Evolutionary conservation across 1,140 invertebrate species (phyloP).

Genomic region (Grapholita molesta): DNA sequence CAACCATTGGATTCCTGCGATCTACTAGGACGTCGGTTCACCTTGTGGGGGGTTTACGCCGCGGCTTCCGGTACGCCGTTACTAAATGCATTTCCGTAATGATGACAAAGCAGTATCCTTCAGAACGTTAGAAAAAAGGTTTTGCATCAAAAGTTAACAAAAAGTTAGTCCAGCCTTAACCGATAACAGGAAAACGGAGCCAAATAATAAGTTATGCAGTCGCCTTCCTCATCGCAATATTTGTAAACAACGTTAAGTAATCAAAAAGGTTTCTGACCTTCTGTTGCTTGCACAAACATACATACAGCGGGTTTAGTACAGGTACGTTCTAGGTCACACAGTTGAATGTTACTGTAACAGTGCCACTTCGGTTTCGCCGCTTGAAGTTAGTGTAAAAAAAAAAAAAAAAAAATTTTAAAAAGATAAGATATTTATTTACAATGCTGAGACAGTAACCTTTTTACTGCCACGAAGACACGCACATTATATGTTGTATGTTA

Average conservation of each 20-base stretch:
- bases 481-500: too few species aligned
- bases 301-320: background rate
- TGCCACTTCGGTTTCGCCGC: background rate
- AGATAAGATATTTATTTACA: too few species aligned
- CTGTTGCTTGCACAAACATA: background rate
- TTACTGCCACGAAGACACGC: too few species aligned
- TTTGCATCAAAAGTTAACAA: background rate
- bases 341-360: background rate
- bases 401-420: too few species aligned
- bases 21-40: too few species aligned
- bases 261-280: slow-evolving; percentile 6
- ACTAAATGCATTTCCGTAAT: too few species aligned
- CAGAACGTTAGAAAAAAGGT: background rate
- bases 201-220: background rate
- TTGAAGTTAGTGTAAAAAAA: background rate
- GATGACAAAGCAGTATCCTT: too few species aligned
- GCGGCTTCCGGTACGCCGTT: too few species aligned
- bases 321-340: background rate
- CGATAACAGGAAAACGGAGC: background rate
- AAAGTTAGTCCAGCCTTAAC: background rate
- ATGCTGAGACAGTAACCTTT: too few species aligned
- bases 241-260: slow-evolving; percentile 4
- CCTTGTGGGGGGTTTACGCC: too few species aligned
- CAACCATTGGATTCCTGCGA: too few species aligned
- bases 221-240: slow-evolving; percentile 4